Evolutionary conservation across 2,888 invertebrate genomes (phyloP).

Genomic region (Xestia xanthographa): DNA sequence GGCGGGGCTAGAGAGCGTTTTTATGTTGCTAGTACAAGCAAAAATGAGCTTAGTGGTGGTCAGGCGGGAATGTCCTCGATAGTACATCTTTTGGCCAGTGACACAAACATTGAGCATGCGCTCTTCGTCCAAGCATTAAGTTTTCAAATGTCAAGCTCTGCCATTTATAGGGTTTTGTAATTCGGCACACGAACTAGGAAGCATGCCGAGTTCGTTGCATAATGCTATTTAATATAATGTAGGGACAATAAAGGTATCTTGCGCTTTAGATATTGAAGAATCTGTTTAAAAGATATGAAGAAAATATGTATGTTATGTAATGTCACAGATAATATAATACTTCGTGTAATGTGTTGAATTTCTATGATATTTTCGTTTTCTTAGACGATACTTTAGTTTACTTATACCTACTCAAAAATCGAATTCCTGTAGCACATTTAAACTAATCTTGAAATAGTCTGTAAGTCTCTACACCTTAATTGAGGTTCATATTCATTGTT

Average conservation of each 20-base stretch:
- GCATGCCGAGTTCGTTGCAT: slow-evolving; percentile 54
- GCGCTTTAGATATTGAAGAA: slow-evolving; percentile 5
- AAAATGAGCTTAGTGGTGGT: no score
- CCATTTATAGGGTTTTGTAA: slow-evolving; percentile 64
- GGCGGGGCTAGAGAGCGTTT: no score
- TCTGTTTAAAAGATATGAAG: background rate
- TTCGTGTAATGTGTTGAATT: background rate
- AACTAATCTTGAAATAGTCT: background rate
- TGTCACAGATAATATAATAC: no score
- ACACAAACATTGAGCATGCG: slow-evolving; percentile 58
- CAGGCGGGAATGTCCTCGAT: no score
- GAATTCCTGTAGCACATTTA: background rate
- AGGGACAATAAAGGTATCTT: slow-evolving; percentile 14
- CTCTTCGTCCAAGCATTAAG: slow-evolving; percentile 61
- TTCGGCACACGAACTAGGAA: slow-evolving; percentile 68
- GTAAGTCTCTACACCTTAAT: background rate
- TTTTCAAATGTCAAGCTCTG: slow-evolving; percentile 72
- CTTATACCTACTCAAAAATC: background rate
- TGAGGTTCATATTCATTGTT: background rate
- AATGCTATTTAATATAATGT: slow-evolving; percentile 49
- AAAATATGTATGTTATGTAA: background rate
- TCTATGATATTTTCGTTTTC: background rate
- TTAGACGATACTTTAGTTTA: background rate
- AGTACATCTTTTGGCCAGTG: slow-evolving; percentile 18
- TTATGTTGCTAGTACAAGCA: no score